Evolutionary conservation across 2,888 invertebrate genomes (phyloP).

Genomic region (Bombyx huttoni): DNA sequence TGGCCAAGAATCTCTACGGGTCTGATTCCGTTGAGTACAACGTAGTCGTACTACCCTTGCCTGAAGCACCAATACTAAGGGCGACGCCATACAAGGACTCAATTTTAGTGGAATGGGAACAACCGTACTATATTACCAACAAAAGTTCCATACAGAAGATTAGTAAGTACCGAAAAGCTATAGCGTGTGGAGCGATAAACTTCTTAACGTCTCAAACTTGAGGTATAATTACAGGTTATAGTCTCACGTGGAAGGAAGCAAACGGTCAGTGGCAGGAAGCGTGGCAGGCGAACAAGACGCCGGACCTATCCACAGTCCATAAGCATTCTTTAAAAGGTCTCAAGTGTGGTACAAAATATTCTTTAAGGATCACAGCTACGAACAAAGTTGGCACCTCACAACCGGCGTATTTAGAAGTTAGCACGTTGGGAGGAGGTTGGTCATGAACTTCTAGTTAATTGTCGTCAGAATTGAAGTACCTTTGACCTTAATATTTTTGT

Average conservation of each 20-base stretch:
- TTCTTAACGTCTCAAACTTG: neutral
- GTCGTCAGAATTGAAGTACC: too few relatives aligned
- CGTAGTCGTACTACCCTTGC: constrained; percentile 83
- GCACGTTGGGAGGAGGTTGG: constrained; percentile 73
- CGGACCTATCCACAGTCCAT: constrained; percentile 63
- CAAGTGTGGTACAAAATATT: constrained; percentile 88
- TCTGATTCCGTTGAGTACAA: constrained; percentile 86
- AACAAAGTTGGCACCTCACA: constrained; percentile 88
- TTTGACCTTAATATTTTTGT: too few relatives aligned
- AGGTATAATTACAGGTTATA: constrained; percentile 41
- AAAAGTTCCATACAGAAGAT: constrained; percentile 47
- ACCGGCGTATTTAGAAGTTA: constrained; percentile 75
- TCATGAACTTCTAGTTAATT: constrained; percentile 2
- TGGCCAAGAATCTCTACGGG: constrained; percentile 87
- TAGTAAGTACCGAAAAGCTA: constrained; percentile 29
- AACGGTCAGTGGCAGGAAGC: constrained; percentile 72
- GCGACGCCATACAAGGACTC: constrained; percentile 62
- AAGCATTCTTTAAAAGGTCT: constrained; percentile 79
- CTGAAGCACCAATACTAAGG: constrained; percentile 77
- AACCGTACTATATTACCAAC: constrained; percentile 53
- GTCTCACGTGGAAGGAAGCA: constrained; percentile 63
- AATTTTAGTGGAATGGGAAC: constrained; percentile 77
- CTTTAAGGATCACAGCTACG: constrained; percentile 83
- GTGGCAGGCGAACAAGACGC: constrained; percentile 72
- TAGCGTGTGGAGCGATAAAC: neutral